Evolutionary conservation across 2,113 vertebrate genomes (phyloP), one percentile per base, ranked within the genome.

Genomic region (Chaetodon auriga): DNA sequence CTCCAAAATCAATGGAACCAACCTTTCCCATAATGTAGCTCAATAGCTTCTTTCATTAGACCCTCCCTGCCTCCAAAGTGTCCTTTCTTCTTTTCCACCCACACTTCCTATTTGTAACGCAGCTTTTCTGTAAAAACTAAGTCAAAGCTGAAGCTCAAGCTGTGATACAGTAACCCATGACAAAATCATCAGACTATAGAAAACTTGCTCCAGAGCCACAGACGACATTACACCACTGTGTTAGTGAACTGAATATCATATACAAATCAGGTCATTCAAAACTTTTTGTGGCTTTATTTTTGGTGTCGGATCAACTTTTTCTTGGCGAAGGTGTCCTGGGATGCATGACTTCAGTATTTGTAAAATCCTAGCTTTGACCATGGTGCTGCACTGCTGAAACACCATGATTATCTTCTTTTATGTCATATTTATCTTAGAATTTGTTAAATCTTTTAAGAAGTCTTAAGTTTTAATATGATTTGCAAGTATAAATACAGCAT

Each of bases 401-500:
- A 48, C 6, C 7, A 18, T 43, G 18, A 14, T 64, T 30, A 43
- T 60, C 6, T 14, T 14, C 14, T 25, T 25, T 57, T 57, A 13
- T 57, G 1, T 25, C 7, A 57, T 57, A 57, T 19, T 55, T 57
- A 12, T 57, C 25, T 13, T 23, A 55, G n/a, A 25, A 7, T 62
- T 5, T 45, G 9, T 65, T n/a, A n/a, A n/a, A n/a, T n/a, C n/a
- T n/a, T n/a, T n/a, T n/a, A 60, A 63, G 30, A 48, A 68, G 16
- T 41, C 49, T 80, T 21, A 82, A 63, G 69, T 74, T 1, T 64
- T 21, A 58, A 61, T 77, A 53, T 57, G 49, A 74, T 57, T 79
- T 75, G 30, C 60, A 81, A 83, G 62, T 65, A 65, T 63, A 82
- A 83, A 60, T 18, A 83, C 35, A 51, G n/a, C 15, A 74, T 78